These are phyloP conservation scores for Autographa gamma DNA, from an alignment of 2,888 invertebrate species.

Conservation along the genomic window DNA sequence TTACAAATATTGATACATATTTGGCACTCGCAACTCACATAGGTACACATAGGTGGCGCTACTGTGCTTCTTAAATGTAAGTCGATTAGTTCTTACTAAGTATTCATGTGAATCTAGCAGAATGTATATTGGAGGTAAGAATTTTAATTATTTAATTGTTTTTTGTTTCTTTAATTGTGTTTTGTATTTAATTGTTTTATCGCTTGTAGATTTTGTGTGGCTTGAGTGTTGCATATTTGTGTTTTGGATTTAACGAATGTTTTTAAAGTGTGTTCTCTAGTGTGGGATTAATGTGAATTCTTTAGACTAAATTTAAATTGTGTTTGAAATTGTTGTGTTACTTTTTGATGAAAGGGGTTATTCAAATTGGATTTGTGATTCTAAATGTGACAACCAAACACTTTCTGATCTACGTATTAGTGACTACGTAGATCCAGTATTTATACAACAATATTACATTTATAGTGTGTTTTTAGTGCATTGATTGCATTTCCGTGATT, in stretches of 20 bases:
- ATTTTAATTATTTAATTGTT: background rate
- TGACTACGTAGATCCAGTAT: no score
- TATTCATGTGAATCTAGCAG: background rate
- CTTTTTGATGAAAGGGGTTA: no score
- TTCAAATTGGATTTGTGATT: no score
- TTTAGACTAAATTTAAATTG: no score
- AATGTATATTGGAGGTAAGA: background rate
- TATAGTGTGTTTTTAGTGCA: no score
- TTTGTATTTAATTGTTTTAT: background rate
- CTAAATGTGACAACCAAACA: no score
- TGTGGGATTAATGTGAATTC: no score
- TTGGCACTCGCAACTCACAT: background rate
- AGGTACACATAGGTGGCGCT: conserved; percentile 4
- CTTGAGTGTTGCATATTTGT: background rate
- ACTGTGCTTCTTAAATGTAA: background rate
- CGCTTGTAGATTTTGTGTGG: background rate
- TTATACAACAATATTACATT: no score
- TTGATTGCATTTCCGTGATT: no score
- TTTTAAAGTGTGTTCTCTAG: background rate
- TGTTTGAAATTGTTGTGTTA: no score
- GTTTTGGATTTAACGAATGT: background rate
- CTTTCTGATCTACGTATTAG: no score
- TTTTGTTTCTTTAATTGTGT: background rate
- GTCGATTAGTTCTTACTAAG: background rate
- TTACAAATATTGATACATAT: background rate